Percentiles rank a stretch among this genome's conserved stretches.
phyloP scores from a whole-genome alignment of 2,888 invertebrate genomes.

The Eretmocerus hayati region DNA sequence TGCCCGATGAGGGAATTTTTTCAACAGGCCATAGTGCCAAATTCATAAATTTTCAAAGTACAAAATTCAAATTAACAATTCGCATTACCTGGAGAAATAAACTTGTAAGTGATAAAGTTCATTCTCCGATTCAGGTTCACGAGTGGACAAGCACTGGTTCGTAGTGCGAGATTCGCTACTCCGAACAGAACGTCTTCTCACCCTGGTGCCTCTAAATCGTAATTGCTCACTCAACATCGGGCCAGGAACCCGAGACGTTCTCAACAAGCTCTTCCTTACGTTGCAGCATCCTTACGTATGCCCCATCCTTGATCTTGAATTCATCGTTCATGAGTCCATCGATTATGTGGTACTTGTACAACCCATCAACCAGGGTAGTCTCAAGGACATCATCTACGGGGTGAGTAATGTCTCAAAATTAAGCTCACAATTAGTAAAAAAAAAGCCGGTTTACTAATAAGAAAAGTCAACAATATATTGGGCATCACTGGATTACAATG shows the following conservation, averaged over 20 bases:
- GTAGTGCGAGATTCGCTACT: constrained; percentile 75
- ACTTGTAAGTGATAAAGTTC: too few species aligned
- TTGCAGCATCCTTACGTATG: constrained; percentile 90
- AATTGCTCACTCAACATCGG: constrained; percentile 63
- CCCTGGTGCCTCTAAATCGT: constrained; percentile 60
- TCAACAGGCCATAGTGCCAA: too few species aligned
- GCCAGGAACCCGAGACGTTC: constrained; percentile 58
- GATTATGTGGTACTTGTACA: constrained; percentile 67
- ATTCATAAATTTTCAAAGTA: too few species aligned
- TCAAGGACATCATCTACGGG: constrained; percentile 85
- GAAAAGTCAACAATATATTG: too few species aligned
- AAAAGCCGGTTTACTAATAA: not conserved
- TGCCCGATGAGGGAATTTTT: too few species aligned
- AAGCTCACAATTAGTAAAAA: not conserved
- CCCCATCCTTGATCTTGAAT: constrained; percentile 80
- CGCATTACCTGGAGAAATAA: too few species aligned
- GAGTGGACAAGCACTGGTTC: constrained; percentile 87
- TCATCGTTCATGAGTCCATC: constrained; percentile 49
- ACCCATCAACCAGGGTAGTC: constrained; percentile 79
- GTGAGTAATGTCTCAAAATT: constrained; percentile 48
- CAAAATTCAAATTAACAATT: too few species aligned
- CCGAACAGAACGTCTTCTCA: constrained; percentile 70
- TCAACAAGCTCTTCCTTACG: constrained; percentile 75
- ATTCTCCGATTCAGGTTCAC: constrained; percentile 53
- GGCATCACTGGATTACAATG: too few species aligned